Base-by-base conservation (phyloP, 92 coral and sea anemone species). In the Pocillopora grandis region DNA sequence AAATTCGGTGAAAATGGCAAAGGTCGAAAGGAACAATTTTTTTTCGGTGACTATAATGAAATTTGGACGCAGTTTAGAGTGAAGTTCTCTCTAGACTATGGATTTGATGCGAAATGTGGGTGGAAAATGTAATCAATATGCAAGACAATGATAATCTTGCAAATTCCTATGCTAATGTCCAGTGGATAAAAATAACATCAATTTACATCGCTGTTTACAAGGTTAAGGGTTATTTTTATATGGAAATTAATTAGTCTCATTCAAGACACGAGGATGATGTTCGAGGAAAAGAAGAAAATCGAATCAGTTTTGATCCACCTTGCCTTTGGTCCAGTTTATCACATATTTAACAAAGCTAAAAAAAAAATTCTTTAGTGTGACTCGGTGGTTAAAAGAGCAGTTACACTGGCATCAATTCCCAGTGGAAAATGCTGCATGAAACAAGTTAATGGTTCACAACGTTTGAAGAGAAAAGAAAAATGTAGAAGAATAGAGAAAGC, bases 131-230 rank as follows among this genome's bases (percentile, higher is more conserved):
- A 27, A 76, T 61, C 1, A 59, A 59, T 58, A 27, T 42, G 52
- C 52, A 42, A 7, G 52, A 42, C 52, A 42, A 42, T 7, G 8
- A 42, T 42, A 76, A 75, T 20, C 36, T 75, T 48, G 23, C 78
- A 75, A 60, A 76, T 76, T 10, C 68, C n/a, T 60, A 76, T 76
- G 69, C 80, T 76, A 76, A 61, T 76, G 55, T 37, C 2, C 12
- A n/a, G 56, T 16, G 62, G 3, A 59, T 70, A 37, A 70, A 70
- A 49, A 70, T 21, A 37, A 20, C 17, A 35, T 55, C 19, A 70
- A 16, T 69, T 69, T 15, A 70, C 52, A 42, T 3, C 52, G 20
- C 57, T 35, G 42, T 21, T 66, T 23, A 66, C 27, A 2, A 23
- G 70, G 70, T 68, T 13, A 68, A 33, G 27, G 55, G 72, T 68